phyloP scores from a whole-genome alignment of 2,113 vertebrate genomes.

The Panthera uncia region DNA sequence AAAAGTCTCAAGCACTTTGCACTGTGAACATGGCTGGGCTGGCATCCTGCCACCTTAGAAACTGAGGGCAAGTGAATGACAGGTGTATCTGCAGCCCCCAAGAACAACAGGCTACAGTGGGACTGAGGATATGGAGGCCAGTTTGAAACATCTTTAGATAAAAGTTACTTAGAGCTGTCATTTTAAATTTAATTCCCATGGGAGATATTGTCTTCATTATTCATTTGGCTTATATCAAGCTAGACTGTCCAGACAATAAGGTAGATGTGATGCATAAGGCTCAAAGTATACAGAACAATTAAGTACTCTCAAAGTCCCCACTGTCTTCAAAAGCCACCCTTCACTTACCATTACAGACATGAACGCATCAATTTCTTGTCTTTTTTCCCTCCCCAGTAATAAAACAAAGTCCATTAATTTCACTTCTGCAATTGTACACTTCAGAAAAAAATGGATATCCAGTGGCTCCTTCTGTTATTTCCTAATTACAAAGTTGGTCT shows the following conservation, averaged over 20 bases:
- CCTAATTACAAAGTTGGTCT: constrained; percentile 1
- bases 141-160: constrained; percentile 47
- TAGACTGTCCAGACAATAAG: background rate
- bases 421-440: background rate
- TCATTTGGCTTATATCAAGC: constrained; percentile 39
- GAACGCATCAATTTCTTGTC: background rate
- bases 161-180: constrained; percentile 32
- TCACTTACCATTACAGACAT: constrained; percentile 7
- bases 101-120: background rate
- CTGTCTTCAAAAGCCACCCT: background rate
- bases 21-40: constrained; percentile 54
- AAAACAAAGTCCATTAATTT: constrained; percentile 35
- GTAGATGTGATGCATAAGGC: background rate
- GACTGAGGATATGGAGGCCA: background rate
- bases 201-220: constrained; percentile 30
- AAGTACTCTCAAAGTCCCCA: background rate
- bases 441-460: background rate
- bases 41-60: constrained; percentile 58
- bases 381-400: background rate
- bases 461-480: background rate
- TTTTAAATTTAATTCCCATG: constrained; percentile 53
- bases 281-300: background rate
- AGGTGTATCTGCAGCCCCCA: constrained; percentile 9
- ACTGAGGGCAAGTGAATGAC: background rate
- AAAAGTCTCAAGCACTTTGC: constrained; percentile 64